Base-by-base conservation (phyloP, 2,888 invertebrate species). In the Latrodectus elegans region DNA sequence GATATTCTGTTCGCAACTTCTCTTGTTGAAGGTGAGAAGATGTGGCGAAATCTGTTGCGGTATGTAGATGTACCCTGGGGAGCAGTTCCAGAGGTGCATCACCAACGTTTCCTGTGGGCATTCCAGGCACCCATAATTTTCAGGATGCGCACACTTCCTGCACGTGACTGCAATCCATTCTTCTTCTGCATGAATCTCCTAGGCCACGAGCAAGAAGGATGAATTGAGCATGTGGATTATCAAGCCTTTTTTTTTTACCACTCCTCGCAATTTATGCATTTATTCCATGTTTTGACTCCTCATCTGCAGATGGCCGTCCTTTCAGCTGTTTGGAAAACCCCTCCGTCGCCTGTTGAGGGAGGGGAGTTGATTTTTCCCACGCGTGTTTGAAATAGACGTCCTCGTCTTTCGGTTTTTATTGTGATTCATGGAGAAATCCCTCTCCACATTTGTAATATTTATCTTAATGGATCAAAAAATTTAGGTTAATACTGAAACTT, bases 211-310 rank as follows among this genome's bases (percentile, higher is more conserved):
- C 55, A 8, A 72, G 17, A 0, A 53, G 55, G 22, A 22, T 22
- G 22, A 22, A 22, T 22, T 22, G 22, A 22, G 22, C 22, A 22
- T 22, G 22, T 22, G 22, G 22, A 22, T 22, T 9, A 64, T 15
- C 26, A 55, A 14, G 55, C 55, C 55, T 3, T 14, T 55, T 3
- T 14, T 55, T 55, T 55, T 55, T 55, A 22, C 22, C 22, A 22
- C 22, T 22, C 22, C 22, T 68, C 38, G 68, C 70, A 82, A 82
- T 75, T 82, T 82, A 82, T 82, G 82, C 74, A 74, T 75, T 73
- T 75, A 75, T 55, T 75, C 75, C 49, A 38, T 82, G 82, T 82
- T 82, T 82, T 82, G 82, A 82, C 82, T 82, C 75, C 15, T 68
- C 82, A 82, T 73, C 68, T 82, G 82, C 73, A 55, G 82, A 55